Evolutionary conservation across 2,888 invertebrate genomes (phyloP).

Genomic region (Pristionchus entomophagus): DNA sequence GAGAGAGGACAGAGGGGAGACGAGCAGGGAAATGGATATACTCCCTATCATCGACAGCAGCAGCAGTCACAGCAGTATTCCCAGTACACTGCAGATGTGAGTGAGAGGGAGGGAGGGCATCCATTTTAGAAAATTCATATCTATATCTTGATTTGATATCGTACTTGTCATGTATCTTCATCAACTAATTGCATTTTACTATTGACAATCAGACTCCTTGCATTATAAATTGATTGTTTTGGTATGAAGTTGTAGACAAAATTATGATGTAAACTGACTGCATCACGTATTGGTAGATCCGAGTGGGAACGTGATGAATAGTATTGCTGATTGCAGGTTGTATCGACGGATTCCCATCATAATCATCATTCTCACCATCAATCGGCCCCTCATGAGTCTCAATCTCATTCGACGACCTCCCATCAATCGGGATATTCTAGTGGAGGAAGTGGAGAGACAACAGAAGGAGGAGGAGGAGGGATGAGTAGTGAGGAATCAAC

Average conservation of each 20-base stretch:
- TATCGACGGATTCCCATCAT: background rate
- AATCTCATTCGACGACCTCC: background rate
- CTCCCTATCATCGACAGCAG: background rate
- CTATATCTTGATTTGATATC: too few relatives aligned
- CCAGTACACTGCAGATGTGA: background rate
- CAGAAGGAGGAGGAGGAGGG: constrained; percentile 20
- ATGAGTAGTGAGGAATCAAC: constrained; percentile 34
- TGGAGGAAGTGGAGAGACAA: background rate
- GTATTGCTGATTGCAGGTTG: background rate
- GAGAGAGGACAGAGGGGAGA: constrained; percentile 36
- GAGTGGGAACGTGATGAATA: background rate
- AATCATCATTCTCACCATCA: too few relatives aligned
- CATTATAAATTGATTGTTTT: too few relatives aligned
- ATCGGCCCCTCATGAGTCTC: background rate
- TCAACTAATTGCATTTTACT: too few relatives aligned
- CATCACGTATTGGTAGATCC: too few relatives aligned
- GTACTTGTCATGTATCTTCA: too few relatives aligned
- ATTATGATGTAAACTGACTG: too few relatives aligned
- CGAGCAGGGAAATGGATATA: background rate
- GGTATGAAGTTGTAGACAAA: too few relatives aligned
- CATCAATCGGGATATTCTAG: background rate
- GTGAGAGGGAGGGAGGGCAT: background rate
- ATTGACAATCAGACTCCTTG: too few relatives aligned
- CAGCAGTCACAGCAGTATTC: background rate
- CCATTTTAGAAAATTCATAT: too few relatives aligned